Evolutionary conservation across 2,888 invertebrate genomes (phyloP), one percentile per base, ranked within the genome.

Genomic region (Cancer borealis): DNA sequence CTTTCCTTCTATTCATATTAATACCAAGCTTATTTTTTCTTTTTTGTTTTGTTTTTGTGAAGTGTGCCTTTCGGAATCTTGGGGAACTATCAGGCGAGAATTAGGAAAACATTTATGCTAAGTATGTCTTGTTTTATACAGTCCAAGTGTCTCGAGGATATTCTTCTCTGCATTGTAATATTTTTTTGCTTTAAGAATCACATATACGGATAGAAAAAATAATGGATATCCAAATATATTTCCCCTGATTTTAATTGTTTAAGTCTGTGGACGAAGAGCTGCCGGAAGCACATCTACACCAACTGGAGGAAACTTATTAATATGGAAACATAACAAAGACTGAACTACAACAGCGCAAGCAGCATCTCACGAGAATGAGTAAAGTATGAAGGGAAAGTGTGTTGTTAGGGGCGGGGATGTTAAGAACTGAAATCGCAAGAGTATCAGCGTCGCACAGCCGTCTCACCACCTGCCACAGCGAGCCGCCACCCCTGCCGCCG

Each of bases 1-100:
- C 66, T 79, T 79, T 79, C 79, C 30, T 79, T 79, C 79, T 79
- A 3, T 79, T 79, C 79, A 79, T 79, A 79, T 79, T 30, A 79
- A 79, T 79, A 14, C 30, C 79, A 3, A 12, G 21, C 79, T 66
- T 66, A n/a, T 2, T 21, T 5, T n/a, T 21, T n/a, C 5, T 66
- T n/a, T 21, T 21, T 66, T 66, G 8, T 14, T 14, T 54, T 54
- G 3, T 54, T 66, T 66, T 4, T n/a, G 6, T 21, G 4, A 0
- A 17, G 66, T 66, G 66, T n/a, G 66, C 6, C n/a, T 66, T 66
- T 21, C 21, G 66, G n/a, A n/a, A n/a, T 66, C 66, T 4, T 66
- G 66, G n/a, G 66, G n/a, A n/a, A 21, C 14, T 66, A 66, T 66
- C 21, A 66, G 17, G 66, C 66, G 21, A 21, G 66, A 5, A 4